These are phyloP conservation scores for Sminthopsis crassicaudata DNA, from an alignment of 2,113 vertebrate species.

Conservation along the genomic window DNA sequence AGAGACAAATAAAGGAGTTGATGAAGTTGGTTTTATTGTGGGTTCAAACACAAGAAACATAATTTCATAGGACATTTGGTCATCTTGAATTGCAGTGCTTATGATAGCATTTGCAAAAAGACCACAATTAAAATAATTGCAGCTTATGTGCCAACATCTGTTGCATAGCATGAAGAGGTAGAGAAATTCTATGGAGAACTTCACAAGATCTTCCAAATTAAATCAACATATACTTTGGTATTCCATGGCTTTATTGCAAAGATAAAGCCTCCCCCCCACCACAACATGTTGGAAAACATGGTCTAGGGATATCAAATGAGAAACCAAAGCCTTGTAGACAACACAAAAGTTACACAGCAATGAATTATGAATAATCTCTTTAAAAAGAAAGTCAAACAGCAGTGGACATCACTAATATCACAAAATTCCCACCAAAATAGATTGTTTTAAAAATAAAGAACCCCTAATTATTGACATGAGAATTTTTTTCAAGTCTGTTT, in stretches of 20 bases:
- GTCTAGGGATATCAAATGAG: neutral
- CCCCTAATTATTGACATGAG: neutral
- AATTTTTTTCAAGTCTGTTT: neutral
- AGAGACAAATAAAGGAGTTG: neutral
- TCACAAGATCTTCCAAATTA: neutral
- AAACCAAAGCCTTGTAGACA: neutral
- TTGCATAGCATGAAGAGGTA: neutral
- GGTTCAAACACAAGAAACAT: neutral
- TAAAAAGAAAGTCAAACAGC: neutral
- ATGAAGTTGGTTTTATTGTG: slow-evolving; percentile 3
- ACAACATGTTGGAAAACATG: neutral
- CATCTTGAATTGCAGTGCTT: neutral
- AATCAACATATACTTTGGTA: neutral
- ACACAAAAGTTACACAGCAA: neutral
- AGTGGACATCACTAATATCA: neutral
- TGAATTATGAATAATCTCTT: neutral
- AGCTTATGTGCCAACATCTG: neutral
- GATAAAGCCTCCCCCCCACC: neutral
- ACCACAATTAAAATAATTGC: slow-evolving; percentile 1
- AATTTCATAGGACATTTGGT: neutral
- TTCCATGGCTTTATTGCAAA: neutral
- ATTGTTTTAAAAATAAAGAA: neutral
- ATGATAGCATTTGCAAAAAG: neutral
- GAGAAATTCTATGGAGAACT: neutral
- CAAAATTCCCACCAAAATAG: neutral